These are phyloP conservation scores for Ceratina calcarata DNA, from an alignment of 1,140 invertebrate genomes.

Conservation along the genomic window DNA sequence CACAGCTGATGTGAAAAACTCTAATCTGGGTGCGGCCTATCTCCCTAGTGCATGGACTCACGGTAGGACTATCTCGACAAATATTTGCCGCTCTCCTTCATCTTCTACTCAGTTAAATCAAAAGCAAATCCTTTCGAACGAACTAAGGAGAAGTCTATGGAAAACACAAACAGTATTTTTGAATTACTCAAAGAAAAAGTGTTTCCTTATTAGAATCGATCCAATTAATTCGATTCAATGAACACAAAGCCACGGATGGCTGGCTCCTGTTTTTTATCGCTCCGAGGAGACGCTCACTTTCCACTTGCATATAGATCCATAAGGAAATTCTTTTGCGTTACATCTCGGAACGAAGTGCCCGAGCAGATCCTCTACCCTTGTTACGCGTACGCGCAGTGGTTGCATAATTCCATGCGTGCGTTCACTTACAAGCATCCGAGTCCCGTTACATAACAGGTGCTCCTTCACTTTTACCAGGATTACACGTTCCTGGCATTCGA, in stretches of 20 bases:
- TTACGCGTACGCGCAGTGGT: neutral
- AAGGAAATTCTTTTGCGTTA: neutral
- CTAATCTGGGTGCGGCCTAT: slow-evolving; percentile 34
- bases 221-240: neutral
- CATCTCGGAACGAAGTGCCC: slow-evolving; percentile 25
- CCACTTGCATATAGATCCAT: neutral
- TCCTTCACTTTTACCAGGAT: slow-evolving; percentile 65
- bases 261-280: neutral
- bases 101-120: too few relatives aligned
- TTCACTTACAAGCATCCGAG: slow-evolving; percentile 62
- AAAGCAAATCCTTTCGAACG: too few relatives aligned
- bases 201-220: neutral
- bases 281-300: slow-evolving; percentile 7
- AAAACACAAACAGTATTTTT: too few relatives aligned
- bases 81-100: neutral
- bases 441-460: slow-evolving; percentile 63
- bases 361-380: slow-evolving; percentile 51
- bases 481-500: slow-evolving; percentile 29
- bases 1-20: slow-evolving; percentile 19
- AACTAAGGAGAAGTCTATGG: too few relatives aligned
- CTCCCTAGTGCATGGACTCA: neutral
- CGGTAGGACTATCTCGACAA: neutral
- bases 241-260: neutral
- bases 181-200: neutral
- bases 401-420: slow-evolving; percentile 41